Conservation (phyloP, 2,113 vertebrate species). For the Montifringilla adamsi region DNA sequence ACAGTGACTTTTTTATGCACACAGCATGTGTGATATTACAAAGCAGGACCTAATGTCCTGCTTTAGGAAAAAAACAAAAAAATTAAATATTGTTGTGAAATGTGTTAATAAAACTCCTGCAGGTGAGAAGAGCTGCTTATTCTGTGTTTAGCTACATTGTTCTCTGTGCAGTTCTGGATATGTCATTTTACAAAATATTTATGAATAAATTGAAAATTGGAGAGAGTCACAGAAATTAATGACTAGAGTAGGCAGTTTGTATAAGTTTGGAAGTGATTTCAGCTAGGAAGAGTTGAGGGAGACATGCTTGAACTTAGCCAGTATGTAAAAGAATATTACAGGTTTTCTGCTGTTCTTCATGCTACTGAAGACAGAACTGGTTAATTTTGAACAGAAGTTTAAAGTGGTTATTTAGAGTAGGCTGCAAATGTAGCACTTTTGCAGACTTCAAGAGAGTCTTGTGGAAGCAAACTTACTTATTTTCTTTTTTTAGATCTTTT, state of each 20-base stretch:
- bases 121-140: neutral
- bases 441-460: neutral
- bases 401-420: neutral
- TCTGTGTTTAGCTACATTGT: neutral
- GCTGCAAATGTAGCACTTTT: neutral
- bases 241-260: neutral
- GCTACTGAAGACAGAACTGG: neutral
- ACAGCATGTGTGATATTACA: neutral
- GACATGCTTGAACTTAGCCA: neutral
- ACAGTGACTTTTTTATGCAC: neutral
- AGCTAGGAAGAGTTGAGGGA: neutral
- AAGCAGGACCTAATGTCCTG: neutral
- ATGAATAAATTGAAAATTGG: neutral
- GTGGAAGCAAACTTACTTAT: fast-evolving
- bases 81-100: neutral
- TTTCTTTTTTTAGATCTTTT: neutral
- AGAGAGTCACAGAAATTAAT: neutral
- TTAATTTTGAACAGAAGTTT: neutral
- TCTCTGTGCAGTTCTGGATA: neutral
- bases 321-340: neutral
- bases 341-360: neutral
- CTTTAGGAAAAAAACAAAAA: neutral
- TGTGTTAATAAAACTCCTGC: neutral
- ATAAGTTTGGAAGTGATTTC: neutral
- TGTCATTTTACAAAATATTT: neutral